Evolutionary conservation across 1,140 invertebrate species (phyloP).

Genomic region (Heterodera schachtii): DNA sequence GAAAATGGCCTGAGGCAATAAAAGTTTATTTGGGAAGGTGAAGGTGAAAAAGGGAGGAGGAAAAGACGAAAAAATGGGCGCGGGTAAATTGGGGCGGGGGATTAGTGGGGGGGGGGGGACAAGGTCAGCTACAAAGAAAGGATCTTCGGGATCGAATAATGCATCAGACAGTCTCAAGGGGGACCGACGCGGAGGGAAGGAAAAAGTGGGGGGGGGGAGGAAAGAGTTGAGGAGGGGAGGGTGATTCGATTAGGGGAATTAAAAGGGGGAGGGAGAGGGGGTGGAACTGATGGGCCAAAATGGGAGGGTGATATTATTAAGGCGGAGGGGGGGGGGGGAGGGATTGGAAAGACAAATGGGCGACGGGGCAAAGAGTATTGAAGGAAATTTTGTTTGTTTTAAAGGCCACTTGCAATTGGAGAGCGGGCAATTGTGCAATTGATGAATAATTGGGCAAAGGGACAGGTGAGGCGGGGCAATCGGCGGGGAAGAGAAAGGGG

Average conservation of each 20-base stretch:
- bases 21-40: background rate
- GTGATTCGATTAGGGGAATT: background rate
- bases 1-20: constrained; percentile 5
- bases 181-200: too few species aligned
- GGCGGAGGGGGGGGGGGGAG: too few species aligned
- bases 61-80: background rate
- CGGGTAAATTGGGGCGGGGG: background rate
- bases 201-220: background rate
- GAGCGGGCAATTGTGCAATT: background rate
- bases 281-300: too few species aligned
- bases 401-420: background rate
- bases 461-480: background rate
- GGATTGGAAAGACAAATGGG: background rate
- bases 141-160: background rate
- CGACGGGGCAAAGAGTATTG: background rate
- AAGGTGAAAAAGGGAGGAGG: background rate
- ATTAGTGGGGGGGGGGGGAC: background rate
- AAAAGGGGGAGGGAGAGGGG: too few species aligned
- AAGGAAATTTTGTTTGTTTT: constrained; percentile 6
- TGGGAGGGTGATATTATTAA: too few species aligned
- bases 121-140: background rate
- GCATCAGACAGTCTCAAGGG: background rate
- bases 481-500: background rate
- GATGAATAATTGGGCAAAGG: background rate
- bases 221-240: background rate